Evolutionary conservation across 2,888 invertebrate genomes (phyloP).

Genomic region (Lordiphosa fenestrarum): DNA sequence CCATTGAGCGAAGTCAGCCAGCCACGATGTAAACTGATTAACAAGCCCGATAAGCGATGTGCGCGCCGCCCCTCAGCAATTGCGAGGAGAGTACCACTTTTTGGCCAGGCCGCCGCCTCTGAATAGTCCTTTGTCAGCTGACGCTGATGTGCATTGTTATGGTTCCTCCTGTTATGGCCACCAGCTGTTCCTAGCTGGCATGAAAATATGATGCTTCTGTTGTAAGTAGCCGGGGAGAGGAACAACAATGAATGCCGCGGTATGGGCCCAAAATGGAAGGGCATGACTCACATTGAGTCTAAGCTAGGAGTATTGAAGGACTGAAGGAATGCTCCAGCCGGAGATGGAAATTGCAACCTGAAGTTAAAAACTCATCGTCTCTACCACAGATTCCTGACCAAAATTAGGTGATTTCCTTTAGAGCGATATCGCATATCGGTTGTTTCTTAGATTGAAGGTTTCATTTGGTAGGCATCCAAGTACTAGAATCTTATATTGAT

Average conservation of each 20-base stretch:
- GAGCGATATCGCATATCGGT: no score
- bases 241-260: conserved; percentile 2
- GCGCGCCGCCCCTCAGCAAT: conserved; percentile 41
- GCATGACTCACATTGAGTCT: no score
- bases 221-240: neutral
- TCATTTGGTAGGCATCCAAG: no score
- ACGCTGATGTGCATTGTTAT: conserved; percentile 6
- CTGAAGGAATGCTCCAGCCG: no score
- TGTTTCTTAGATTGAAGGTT: no score
- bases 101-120: conserved; percentile 11
- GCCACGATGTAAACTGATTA: conserved; percentile 59
- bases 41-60: conserved; percentile 60
- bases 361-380: no score
- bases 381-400: no score
- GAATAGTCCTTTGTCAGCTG: conserved; percentile 20
- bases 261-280: neutral
- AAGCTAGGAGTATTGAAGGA: no score
- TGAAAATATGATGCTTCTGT: conserved; percentile 12
- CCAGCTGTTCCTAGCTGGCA: conserved; percentile 64
- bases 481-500: no score
- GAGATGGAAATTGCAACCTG: no score
- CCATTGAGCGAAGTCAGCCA: no score
- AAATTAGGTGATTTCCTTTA: no score
- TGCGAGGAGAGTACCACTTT: conserved; percentile 56
- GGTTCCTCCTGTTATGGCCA: conserved; percentile 38